phyloP scores from a whole-genome alignment of 2,888 invertebrate genomes.

The Adelphocoris suturalis region DNA sequence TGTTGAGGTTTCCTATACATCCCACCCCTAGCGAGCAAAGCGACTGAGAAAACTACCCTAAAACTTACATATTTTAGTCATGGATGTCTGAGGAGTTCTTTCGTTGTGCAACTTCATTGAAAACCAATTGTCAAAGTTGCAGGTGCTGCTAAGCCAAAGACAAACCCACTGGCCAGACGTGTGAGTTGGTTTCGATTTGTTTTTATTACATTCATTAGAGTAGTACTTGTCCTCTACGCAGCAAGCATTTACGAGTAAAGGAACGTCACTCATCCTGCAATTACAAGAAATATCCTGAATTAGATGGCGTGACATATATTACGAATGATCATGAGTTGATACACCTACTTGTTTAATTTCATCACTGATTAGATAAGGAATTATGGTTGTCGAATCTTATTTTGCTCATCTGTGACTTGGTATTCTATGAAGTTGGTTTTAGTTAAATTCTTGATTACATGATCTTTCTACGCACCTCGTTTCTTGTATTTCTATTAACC shows the following conservation, averaged over 20 bases:
- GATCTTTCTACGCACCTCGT: neutral
- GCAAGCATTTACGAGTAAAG: neutral
- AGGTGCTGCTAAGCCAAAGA: conserved; percentile 48
- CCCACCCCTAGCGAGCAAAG: too few species aligned
- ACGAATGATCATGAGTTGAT: too few species aligned
- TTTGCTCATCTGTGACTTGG: too few species aligned
- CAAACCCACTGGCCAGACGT: conserved; percentile 36
- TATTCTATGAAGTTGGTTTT: too few species aligned
- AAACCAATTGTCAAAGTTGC: conserved; percentile 58
- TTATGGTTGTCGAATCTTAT: too few species aligned
- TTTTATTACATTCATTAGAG: neutral
- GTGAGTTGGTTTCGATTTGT: neutral
- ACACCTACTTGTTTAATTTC: too few species aligned
- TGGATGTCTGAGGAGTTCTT: neutral
- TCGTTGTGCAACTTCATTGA: conserved; percentile 26
- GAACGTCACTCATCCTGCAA: neutral
- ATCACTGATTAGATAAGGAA: too few species aligned
- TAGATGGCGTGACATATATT: too few species aligned
- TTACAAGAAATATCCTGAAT: neutral
- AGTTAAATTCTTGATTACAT: too few species aligned
- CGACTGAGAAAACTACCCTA: neutral
- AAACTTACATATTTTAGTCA: conserved; percentile 53
- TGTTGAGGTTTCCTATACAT: too few species aligned
- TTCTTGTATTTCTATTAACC: neutral
- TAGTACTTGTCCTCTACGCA: neutral